Percentiles rank a stretch among this genome's conserved stretches.
These are phyloP conservation scores for Odontothrips loti DNA, from an alignment of 2,888 invertebrate genomes.

Conservation along the genomic window DNA sequence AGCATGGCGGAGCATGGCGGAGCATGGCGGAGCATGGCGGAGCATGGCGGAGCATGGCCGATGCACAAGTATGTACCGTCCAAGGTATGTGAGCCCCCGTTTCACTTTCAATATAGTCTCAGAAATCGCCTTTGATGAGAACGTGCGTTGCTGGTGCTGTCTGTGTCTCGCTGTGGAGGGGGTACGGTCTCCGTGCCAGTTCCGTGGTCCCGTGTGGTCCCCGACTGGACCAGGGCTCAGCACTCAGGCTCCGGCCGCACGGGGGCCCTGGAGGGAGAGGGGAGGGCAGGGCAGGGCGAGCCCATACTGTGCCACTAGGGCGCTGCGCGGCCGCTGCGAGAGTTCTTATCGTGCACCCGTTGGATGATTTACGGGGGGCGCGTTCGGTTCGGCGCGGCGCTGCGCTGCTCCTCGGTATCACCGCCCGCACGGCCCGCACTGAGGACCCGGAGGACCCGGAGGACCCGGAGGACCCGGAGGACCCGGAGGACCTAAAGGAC, in stretches of 20 bases:
- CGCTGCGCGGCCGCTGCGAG: background rate
- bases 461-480: too few relatives aligned
- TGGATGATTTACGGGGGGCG: background rate
- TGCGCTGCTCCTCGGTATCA: background rate
- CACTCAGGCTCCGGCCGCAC: background rate
- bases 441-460: background rate
- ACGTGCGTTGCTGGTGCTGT: background rate
- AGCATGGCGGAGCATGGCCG: too few relatives aligned
- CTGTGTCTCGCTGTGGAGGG: background rate
- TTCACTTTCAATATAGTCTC: background rate
- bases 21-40: too few relatives aligned
- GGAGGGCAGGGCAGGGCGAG: background rate
- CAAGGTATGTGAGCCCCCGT: too few relatives aligned
- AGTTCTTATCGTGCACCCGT: slow-evolving; percentile 19
- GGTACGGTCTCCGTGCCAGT: background rate
- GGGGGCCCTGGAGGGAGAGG: background rate
- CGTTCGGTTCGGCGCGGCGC: background rate
- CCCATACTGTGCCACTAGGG: background rate
- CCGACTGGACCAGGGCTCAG: too few relatives aligned
- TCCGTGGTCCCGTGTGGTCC: too few relatives aligned
- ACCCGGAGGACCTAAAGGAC: too few relatives aligned
- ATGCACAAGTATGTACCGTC: too few relatives aligned
- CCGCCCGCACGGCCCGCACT: background rate
- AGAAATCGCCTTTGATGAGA: background rate
- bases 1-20: too few relatives aligned